Percentiles rank a stretch among this genome's conserved stretches.
Evolutionary conservation across 30 jellyfish, hydroid and myxozoan species (phyloP).

Genomic region (Hydra vulgaris): DNA sequence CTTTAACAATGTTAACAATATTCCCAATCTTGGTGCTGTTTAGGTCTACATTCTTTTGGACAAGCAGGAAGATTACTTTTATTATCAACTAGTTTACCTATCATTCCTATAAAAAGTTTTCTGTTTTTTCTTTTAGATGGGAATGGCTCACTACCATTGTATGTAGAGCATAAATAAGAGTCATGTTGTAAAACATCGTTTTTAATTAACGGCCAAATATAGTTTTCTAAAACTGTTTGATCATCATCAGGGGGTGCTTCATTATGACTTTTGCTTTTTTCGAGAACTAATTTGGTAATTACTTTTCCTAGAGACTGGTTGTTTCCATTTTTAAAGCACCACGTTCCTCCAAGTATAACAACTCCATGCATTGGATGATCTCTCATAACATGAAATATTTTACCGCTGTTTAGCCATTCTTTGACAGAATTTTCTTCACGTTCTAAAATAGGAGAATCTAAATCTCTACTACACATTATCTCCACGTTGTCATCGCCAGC

Average conservation of each 20-base stretch:
- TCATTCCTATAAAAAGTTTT: background rate
- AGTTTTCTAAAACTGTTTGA: background rate
- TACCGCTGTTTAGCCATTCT: slow-evolving; percentile 14
- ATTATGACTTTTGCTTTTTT: background rate
- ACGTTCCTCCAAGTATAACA: slow-evolving; percentile 11
- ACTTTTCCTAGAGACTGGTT: background rate
- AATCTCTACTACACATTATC: slow-evolving; percentile 6
- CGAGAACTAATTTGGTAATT: background rate
- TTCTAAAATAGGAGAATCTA: slow-evolving; percentile 16
- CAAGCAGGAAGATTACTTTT: background rate
- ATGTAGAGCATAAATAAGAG: slow-evolving; percentile 1
- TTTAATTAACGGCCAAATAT: slow-evolving; percentile 3
- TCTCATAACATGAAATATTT: slow-evolving; percentile 18
- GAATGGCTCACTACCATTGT: background rate
- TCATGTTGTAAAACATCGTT: slow-evolving; percentile 22
- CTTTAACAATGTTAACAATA: too few species aligned
- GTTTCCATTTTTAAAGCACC: background rate
- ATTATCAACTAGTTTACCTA: background rate
- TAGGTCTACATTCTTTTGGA: slow-evolving; percentile 18
- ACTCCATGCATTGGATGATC: background rate
- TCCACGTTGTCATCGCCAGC: background rate
- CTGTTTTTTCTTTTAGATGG: slow-evolving; percentile 1
- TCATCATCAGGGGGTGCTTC: background rate
- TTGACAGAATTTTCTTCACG: slow-evolving; percentile 17
- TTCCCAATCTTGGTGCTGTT: slow-evolving; percentile 13